Conservation (phyloP, 2,797 vertebrate species). For the Phalloptychus januarius region DNA sequence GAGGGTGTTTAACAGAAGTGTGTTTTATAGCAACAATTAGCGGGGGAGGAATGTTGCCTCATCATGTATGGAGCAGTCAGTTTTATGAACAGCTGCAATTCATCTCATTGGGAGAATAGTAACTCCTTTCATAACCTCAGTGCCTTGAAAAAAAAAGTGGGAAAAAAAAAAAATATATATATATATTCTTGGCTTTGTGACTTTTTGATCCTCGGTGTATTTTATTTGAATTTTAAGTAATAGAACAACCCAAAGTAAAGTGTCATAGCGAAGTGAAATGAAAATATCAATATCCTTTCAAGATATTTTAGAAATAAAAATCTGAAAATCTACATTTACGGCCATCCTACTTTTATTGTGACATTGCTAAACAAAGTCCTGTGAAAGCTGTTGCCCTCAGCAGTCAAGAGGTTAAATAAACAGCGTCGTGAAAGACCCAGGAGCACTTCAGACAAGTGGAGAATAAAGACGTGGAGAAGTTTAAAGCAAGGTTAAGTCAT, state of each 20-base stretch:
- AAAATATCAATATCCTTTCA: not conserved
- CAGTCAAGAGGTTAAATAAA: not conserved
- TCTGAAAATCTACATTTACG: not conserved
- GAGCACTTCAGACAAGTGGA: not conserved
- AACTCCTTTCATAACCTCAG: conserved; percentile 26
- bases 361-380: not conserved
- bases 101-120: conserved; percentile 37
- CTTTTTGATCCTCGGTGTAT: not conserved
- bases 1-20: conserved; percentile 63
- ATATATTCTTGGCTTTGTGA: not conserved
- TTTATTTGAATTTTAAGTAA: not conserved
- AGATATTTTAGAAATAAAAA: not conserved
- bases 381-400: not conserved
- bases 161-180: too few relatives aligned
- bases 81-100: conserved; percentile 61
- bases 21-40: conserved; percentile 61
- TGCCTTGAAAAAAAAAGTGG: conserved; percentile 23
- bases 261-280: not conserved
- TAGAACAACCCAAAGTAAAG: not conserved
- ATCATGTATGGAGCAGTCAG: conserved; percentile 46
- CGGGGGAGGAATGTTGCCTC: conserved; percentile 56
- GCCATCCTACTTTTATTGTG: not conserved
- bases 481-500: not conserved
- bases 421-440: not conserved
- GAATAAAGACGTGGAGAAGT: not conserved